Percentiles rank a stretch among this genome's conserved stretches.
These are phyloP conservation scores for Drosophila peninsularis DNA, from an alignment of 2,888 invertebrate genomes.

Conservation along the genomic window DNA sequence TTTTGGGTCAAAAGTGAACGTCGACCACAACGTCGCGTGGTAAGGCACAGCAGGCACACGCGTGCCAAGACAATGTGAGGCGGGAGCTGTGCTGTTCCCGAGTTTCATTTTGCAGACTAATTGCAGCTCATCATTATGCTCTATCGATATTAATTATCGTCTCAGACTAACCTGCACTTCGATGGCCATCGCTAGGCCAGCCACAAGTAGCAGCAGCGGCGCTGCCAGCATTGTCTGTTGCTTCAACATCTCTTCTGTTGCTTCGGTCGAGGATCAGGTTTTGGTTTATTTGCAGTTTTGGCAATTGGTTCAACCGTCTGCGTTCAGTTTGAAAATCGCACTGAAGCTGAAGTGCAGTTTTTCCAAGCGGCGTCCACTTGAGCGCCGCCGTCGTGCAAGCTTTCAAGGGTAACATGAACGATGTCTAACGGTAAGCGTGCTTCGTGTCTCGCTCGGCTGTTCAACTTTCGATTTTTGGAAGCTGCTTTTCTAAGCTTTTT, in stretches of 20 bases:
- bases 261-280: conserved; percentile 10
- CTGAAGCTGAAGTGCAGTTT: conserved; percentile 71
- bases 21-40: conserved; percentile 40
- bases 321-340: conserved; percentile 69
- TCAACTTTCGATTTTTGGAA: conserved; percentile 68
- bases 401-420: conserved; percentile 69
- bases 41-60: conserved; percentile 19
- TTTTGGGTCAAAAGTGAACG: conserved; percentile 85
- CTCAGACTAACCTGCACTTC: conserved; percentile 74
- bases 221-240: conserved; percentile 22
- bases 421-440: conserved; percentile 50
- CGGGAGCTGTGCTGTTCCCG: conserved; percentile 33
- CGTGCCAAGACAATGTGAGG: conserved; percentile 33
- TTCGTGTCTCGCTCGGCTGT: conserved; percentile 15
- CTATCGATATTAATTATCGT: conserved; percentile 19
- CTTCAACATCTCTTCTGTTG: conserved; percentile 20
- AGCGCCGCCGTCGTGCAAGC: conserved; percentile 48
- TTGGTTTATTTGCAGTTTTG: conserved; percentile 19
- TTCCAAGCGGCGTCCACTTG: conserved; percentile 61
- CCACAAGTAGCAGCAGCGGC: conserved; percentile 40
- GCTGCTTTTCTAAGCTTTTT: conserved; percentile 56
- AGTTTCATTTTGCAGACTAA: conserved; percentile 28
- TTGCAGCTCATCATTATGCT: conserved; percentile 30
- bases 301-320: conserved; percentile 59
- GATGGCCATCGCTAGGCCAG: conserved; percentile 52